Conservation (phyloP, 2,797 vertebrate genomes). For the Odontamblyopus lacepedii region DNA sequence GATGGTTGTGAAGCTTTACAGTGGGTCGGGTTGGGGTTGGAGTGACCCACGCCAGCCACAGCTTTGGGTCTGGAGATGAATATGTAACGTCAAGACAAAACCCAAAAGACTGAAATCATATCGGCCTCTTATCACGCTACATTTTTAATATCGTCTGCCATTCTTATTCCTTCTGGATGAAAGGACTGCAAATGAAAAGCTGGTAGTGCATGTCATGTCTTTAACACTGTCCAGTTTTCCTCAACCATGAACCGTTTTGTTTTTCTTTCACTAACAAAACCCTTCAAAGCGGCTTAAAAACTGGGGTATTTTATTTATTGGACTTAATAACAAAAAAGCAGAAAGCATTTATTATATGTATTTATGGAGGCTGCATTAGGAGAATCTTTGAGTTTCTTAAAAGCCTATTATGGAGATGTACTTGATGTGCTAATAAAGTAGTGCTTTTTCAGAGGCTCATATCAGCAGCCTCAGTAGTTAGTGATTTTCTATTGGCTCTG, state of each 20-base stretch:
- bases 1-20: conserved; percentile 59
- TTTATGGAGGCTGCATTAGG: not conserved
- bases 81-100: conserved; percentile 21
- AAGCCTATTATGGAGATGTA: not conserved
- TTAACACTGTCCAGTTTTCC: conserved; percentile 14
- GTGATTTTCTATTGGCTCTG: conserved; percentile 2
- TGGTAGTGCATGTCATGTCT: conserved; percentile 21
- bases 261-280: conserved; percentile 15
- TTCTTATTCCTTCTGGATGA: conserved; percentile 7
- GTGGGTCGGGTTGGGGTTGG: conserved; percentile 51
- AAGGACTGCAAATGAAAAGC: conserved; percentile 20
- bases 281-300: conserved; percentile 26
- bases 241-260: conserved; percentile 16
- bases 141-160: conserved; percentile 6
- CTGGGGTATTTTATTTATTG: conserved; percentile 17
- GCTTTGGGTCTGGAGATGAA: conserved; percentile 33
- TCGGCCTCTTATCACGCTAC: conserved; percentile 13
- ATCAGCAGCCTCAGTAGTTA: not conserved
- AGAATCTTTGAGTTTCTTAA: conserved; percentile 15
- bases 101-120: conserved; percentile 35
- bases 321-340: conserved; percentile 9
- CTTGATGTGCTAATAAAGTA: not conserved
- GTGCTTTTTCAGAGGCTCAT: not conserved
- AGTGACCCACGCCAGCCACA: conserved; percentile 40
- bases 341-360: conserved; percentile 4